Base-by-base conservation (phyloP, 1,140 invertebrate species). In the Drosophila parvula region DNA sequence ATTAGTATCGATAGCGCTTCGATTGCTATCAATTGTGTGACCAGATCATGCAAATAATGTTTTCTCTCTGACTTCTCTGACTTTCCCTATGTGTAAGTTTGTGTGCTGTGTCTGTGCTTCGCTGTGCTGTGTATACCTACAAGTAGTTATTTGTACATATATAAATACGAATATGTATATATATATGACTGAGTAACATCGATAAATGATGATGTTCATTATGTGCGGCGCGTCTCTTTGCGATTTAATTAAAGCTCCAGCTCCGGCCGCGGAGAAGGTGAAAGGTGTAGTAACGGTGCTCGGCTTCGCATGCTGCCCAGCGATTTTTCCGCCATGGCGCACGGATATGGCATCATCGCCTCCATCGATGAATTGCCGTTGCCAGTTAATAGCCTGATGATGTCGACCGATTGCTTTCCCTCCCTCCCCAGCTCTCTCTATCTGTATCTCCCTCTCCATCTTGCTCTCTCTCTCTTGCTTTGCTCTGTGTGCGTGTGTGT, bases 171-270 rank as follows among this genome's bases (percentile, higher is more conserved):
- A 48, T 40, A 38, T 27, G 48, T 58, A 57, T 50, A 48, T 40
- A 38, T 27, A 53, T 58, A 57, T 50, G 62, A 36, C 34, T 50
- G 22, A 9, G 36, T 22, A 30, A 30, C 30, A 38, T 41, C 44
- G 63, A 77, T 88, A 79, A 79, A 77, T 88, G 71, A 89, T 89
- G 83, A 77, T 81, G 75, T 83, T 83, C 83, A 80, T 86, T 86
- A 83, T 88, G 83, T 61, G 59, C 56, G 79, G 61, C 67, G 79
- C 71, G 82, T 81, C 73, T 89, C n/a, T 81, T 88, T 83, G 84
- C 76, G 76, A 83, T 88, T 86, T 86, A 88, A 86, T 86, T 86
- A 86, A 86, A 74, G 79, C 73, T 41, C 60, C 43, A 62, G 63
- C 55, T 32, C 41, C 41, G 9, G 38, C 10, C 1, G 12, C 18